phyloP scores from a whole-genome alignment of 2,797 vertebrate genomes.

The Sciurus carolinensis region DNA sequence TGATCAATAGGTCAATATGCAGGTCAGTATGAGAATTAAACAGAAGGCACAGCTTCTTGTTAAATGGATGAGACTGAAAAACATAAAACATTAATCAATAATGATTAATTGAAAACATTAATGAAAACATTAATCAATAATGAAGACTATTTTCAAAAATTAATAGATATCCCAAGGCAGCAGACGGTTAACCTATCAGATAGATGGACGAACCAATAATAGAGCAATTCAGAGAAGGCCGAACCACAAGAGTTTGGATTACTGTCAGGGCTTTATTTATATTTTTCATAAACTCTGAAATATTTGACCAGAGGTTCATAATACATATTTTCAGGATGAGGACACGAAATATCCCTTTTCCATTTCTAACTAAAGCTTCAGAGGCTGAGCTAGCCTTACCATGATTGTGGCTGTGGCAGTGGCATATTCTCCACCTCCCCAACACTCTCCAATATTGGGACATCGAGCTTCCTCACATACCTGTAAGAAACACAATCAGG shows the following conservation, averaged over 20 bases:
- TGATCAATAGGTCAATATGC: not conserved
- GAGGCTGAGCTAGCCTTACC: slow-evolving; percentile 89
- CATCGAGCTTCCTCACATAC: slow-evolving; percentile 99
- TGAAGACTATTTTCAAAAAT: slow-evolving; percentile 22
- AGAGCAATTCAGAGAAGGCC: slow-evolving; percentile 29
- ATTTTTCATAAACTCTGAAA: slow-evolving; percentile 24
- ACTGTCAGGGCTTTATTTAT: not conserved
- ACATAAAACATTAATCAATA: not conserved
- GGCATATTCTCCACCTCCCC: slow-evolving; percentile 97
- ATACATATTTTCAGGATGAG: not conserved
- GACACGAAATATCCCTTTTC: not conserved
- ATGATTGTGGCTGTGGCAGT: slow-evolving; percentile 99
- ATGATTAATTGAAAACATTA: not conserved
- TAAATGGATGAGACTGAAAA: slow-evolving; percentile 5
- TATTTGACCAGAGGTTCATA: not conserved
- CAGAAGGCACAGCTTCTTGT: not conserved
- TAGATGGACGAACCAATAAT: not conserved
- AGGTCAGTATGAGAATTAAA: not conserved
- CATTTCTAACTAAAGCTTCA: not conserved
- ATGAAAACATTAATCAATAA: not conserved
- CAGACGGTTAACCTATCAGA: not conserved
- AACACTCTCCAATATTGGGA: slow-evolving; percentile 98
- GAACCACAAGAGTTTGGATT: not conserved
- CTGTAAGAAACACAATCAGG: slow-evolving; percentile 86
- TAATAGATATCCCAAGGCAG: not conserved